Percentiles rank a stretch among this genome's conserved stretches.
These are phyloP conservation scores for Anaspis maculata DNA, from an alignment of 2,888 invertebrate genomes.

Conservation along the genomic window DNA sequence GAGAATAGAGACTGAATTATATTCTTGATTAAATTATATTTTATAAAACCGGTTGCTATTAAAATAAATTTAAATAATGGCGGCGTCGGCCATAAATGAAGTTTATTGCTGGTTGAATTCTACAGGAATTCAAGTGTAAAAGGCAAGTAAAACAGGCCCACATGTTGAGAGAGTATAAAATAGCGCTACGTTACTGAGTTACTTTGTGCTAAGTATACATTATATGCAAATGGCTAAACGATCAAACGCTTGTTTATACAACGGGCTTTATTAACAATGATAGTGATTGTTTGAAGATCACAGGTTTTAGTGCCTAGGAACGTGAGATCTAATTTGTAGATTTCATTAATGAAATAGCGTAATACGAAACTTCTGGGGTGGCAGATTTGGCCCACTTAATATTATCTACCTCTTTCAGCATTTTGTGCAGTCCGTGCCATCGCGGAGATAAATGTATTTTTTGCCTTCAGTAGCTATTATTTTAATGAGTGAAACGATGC, in stretches of 20 bases:
- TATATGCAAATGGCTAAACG: slow-evolving; percentile 12
- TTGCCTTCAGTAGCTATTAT: no score
- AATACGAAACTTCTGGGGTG: no score
- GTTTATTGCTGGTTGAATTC: slow-evolving; percentile 15
- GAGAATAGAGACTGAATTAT: no score
- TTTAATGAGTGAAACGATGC: no score
- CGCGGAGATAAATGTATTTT: no score
- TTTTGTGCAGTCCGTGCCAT: no score
- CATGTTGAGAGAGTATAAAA: slow-evolving; percentile 14
- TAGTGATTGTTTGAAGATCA: neutral
- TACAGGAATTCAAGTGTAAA: slow-evolving; percentile 16
- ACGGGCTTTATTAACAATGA: no score
- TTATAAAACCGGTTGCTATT: slow-evolving; percentile 16
- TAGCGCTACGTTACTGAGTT: slow-evolving; percentile 11
- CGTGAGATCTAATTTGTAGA: no score
- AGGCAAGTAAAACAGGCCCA: slow-evolving; percentile 15
- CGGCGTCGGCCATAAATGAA: slow-evolving; percentile 13
- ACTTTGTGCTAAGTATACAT: slow-evolving; percentile 8
- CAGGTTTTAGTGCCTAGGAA: no score
- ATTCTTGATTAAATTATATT: slow-evolving; percentile 16
- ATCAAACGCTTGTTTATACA: slow-evolving; percentile 12
- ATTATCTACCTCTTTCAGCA: no score
- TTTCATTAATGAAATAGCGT: no score
- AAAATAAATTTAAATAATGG: slow-evolving; percentile 17
- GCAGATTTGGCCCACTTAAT: no score